These are phyloP conservation scores for Acromyrmex heyeri DNA, from an alignment of 1,140 invertebrate genomes.

Conservation along the genomic window DNA sequence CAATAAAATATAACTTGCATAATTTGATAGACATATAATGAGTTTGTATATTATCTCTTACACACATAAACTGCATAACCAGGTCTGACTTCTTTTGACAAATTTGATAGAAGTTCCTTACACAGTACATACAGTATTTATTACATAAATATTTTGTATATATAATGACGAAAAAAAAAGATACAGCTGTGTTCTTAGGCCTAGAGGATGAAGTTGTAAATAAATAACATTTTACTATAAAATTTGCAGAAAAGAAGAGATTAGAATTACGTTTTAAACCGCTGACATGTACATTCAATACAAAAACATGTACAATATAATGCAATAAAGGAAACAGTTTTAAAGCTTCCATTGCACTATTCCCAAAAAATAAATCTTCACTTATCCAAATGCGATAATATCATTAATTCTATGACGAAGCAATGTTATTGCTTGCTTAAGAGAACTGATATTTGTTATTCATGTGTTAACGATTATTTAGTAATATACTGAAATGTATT, in stretches of 20 bases:
- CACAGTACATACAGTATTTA: constrained; percentile 31
- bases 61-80: constrained; percentile 35
- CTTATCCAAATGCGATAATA: neutral
- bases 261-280: constrained; percentile 41
- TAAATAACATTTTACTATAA: constrained; percentile 55
- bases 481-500: constrained; percentile 21
- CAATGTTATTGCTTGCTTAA: constrained; percentile 33
- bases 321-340: constrained; percentile 42
- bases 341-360: constrained; percentile 41
- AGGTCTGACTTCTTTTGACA: constrained; percentile 39
- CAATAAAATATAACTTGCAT: constrained; percentile 4
- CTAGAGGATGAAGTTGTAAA: constrained; percentile 37
- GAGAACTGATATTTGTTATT: constrained; percentile 14
- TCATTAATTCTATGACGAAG: constrained; percentile 17
- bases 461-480: constrained; percentile 14
- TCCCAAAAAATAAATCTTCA: constrained; percentile 38
- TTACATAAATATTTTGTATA: constrained; percentile 48
- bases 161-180: constrained; percentile 39
- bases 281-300: constrained; percentile 48
- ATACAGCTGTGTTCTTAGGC: constrained; percentile 44
- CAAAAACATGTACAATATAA: constrained; percentile 49
- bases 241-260: neutral
- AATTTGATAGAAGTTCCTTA: constrained; percentile 50
- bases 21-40: constrained; percentile 36
- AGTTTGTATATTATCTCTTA: constrained; percentile 40